Evolutionary conservation across 2,888 invertebrate genomes (phyloP), one percentile per base, ranked within the genome.

Genomic region (Ormyrus labotus): DNA sequence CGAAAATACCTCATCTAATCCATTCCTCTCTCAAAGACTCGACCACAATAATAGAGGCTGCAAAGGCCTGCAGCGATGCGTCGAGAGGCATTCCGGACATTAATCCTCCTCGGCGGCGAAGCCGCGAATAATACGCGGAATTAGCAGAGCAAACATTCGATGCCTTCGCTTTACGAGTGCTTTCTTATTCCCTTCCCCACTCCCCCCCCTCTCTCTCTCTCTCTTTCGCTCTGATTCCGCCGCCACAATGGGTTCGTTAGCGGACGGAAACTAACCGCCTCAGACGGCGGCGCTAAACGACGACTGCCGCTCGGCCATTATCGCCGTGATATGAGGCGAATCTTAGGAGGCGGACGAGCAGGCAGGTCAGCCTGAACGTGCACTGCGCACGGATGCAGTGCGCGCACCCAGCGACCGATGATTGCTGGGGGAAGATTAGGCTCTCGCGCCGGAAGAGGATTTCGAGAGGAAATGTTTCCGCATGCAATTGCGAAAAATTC

Each of bases 241-340:
- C 10, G 11, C 63, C 87, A 87, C 89, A 88, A 89, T 89, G 85
- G 87, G 87, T 89, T 89, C 88, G 88, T 89, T 89, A 89, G 87
- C 85, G 85, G 87, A 84, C 85, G 84, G 84, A 84, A 82, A 87
- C 77, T 87, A 87, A 89, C 87, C 87, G 84, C 85, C 85, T 85
- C 86, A 61, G 34, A 34, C 34, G 61, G 47, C 6, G 6, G 8
- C 47, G 63, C 47, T 63, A 63, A 63, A 63, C 63, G 63, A 63
- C 63, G 63, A 63, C 0, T 9, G 6, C 47, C 47, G n/a, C 57
- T n/a, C 60, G n/a, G 63, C 61, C 34, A 61, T 61, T 61, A 34
- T 61, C 34, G 61, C 61, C 34, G 10, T 58, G 58, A 58, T n/a
- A 13, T n/a, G 58, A 61, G 34, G 34, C 34, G 34, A 61, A 19